phyloP scores from a whole-genome alignment of 2,113 vertebrate species.

The Seriola rivoliana region DNA sequence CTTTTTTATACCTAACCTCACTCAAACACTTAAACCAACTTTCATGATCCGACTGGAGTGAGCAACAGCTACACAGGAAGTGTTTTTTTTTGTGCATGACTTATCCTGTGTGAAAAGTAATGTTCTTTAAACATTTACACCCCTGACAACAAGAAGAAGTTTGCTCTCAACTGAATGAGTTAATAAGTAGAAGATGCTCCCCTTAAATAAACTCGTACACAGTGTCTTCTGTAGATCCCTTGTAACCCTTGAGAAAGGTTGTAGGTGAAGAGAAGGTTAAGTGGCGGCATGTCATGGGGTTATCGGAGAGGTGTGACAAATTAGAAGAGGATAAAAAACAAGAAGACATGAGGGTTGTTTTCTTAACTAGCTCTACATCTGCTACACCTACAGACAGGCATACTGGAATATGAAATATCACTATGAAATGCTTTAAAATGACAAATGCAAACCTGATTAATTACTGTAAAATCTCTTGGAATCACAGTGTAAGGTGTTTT shows the following conservation, averaged over 20 bases:
- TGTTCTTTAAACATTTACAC: constrained; percentile 56
- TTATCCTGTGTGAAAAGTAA: constrained; percentile 26
- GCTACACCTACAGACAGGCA: too few relatives aligned
- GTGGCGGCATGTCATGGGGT: constrained; percentile 6
- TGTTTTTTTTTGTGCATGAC: not conserved
- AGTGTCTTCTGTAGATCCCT: not conserved
- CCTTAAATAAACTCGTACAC: not conserved
- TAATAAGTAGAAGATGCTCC: constrained; percentile 53
- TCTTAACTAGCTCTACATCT: too few relatives aligned
- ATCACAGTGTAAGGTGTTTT: too few relatives aligned
- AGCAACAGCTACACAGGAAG: not conserved
- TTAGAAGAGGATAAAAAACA: too few relatives aligned
- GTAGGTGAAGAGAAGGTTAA: constrained; percentile 13
- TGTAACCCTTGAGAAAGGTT: not conserved
- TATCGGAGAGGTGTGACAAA: constrained; percentile 8
- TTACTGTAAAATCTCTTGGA: not conserved
- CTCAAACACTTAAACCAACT: not conserved
- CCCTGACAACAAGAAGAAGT: not conserved
- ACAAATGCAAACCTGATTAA: not conserved
- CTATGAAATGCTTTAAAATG: not conserved
- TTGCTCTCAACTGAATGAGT: constrained; percentile 38
- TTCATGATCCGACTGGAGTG: not conserved
- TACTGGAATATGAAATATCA: too few relatives aligned
- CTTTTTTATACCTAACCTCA: not conserved
- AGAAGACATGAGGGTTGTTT: too few relatives aligned